These are phyloP conservation scores for Ylistrum balloti DNA, from an alignment of 1,140 invertebrate species.

Conservation along the genomic window DNA sequence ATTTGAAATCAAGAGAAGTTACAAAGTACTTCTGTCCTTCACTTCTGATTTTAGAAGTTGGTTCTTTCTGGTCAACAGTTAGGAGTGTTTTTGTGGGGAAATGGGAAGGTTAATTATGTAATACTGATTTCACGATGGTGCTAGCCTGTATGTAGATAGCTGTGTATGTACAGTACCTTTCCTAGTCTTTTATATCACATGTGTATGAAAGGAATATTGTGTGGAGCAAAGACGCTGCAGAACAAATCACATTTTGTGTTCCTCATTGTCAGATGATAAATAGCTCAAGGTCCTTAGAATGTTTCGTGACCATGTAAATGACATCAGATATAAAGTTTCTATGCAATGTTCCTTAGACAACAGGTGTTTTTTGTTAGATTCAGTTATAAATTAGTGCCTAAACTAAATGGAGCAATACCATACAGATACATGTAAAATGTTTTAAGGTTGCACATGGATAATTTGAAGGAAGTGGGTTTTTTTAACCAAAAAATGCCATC, in stretches of 20 bases:
- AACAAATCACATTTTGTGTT: not conserved
- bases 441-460: not conserved
- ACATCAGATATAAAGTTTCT: not conserved
- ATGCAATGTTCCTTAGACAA: not conserved
- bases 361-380: not conserved
- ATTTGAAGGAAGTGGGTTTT: not conserved
- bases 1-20: not conserved
- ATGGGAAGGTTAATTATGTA: not conserved
- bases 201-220: constrained; percentile 5
- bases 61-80: not conserved
- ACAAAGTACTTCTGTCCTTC: not conserved
- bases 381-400: not conserved
- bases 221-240: not conserved
- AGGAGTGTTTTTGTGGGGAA: not conserved
- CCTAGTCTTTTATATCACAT: not conserved
- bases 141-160: constrained; percentile 13
- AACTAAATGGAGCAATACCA: not conserved
- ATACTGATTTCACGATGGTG: constrained; percentile 6
- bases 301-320: not conserved
- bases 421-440: not conserved
- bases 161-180: not conserved
- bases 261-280: not conserved
- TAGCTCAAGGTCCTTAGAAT: not conserved
- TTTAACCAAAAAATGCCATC: not conserved
- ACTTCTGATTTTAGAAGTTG: not conserved